phyloP scores from a whole-genome alignment of 2,113 vertebrate species.

The Xerus inauris region DNA sequence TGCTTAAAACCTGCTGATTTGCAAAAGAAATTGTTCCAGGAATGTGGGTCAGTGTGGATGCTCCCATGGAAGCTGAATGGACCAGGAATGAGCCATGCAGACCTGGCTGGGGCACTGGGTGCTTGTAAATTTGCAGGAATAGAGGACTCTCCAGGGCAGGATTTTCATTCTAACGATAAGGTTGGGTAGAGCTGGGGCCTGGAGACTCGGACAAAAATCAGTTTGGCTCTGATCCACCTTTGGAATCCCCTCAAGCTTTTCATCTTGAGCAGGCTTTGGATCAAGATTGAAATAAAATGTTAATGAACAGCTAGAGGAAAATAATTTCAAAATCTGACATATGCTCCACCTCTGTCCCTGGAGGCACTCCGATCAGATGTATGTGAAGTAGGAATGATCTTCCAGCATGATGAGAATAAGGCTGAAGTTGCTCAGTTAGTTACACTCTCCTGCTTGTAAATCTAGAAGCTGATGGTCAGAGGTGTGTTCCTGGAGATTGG shows the following conservation, averaged over 20 bases:
- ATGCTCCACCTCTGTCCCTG: slow-evolving; percentile 34
- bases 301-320: slow-evolving; percentile 63
- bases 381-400: slow-evolving; percentile 32
- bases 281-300: slow-evolving; percentile 67
- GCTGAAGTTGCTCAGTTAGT: neutral
- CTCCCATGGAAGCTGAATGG: neutral
- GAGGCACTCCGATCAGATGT: slow-evolving; percentile 51
- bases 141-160: slow-evolving; percentile 26
- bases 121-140: slow-evolving; percentile 23
- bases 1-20: slow-evolving; percentile 73
- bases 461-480: neutral
- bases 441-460: neutral
- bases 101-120: neutral
- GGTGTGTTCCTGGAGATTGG: neutral
- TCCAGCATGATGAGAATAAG: slow-evolving; percentile 38
- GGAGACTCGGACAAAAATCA: slow-evolving; percentile 43
- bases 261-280: slow-evolving; percentile 54
- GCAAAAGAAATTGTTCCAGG: slow-evolving; percentile 66
- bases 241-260: slow-evolving; percentile 64
- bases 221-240: slow-evolving; percentile 41
- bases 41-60: slow-evolving; percentile 58
- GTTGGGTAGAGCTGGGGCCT: neutral
- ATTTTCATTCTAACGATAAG: slow-evolving; percentile 56
- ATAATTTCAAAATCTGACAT: slow-evolving; percentile 64
- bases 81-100: neutral